Percentiles rank a stretch among this genome's conserved stretches.
These are phyloP conservation scores for Scaptomyza graminum DNA, from an alignment of 1,140 invertebrate genomes.

Conservation along the genomic window DNA sequence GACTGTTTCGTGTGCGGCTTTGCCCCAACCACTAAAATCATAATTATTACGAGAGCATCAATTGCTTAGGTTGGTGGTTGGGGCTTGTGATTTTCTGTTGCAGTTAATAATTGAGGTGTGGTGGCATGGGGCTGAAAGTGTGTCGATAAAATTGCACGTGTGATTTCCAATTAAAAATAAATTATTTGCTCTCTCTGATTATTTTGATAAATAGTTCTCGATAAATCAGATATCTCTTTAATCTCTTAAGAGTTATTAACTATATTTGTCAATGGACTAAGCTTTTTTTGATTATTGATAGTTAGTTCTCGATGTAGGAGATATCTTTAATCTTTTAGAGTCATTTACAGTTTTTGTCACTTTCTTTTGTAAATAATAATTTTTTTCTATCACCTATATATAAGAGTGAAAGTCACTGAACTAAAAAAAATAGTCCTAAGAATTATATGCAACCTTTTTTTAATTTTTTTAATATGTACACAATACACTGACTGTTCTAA, in stretches of 20 bases:
- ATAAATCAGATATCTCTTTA: background rate
- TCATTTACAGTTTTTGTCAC: too few relatives aligned
- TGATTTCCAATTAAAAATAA: slow-evolving; percentile 51
- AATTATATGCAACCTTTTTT: too few relatives aligned
- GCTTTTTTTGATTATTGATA: too few relatives aligned
- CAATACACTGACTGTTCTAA: too few relatives aligned
- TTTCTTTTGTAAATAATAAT: too few relatives aligned
- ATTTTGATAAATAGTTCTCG: background rate
- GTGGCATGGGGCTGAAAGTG: background rate
- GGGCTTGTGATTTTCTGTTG: slow-evolving; percentile 34
- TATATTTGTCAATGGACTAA: background rate
- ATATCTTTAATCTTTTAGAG: too few relatives aligned
- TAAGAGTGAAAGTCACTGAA: too few relatives aligned
- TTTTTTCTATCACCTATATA: too few relatives aligned
- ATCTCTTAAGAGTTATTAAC: background rate
- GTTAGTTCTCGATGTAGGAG: too few relatives aligned
- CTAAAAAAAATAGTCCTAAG: too few relatives aligned
- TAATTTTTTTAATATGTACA: too few relatives aligned
- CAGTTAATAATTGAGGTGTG: slow-evolving; percentile 20
- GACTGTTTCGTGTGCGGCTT: background rate
- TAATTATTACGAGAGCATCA: slow-evolving; percentile 70
- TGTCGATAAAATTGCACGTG: slow-evolving; percentile 44
- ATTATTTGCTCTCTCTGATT: slow-evolving; percentile 23
- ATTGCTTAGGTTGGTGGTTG: slow-evolving; percentile 30
- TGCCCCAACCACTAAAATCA: slow-evolving; percentile 47